A percentile compares a stretch with the other conserved stretches of the same genome.
Conservation (phyloP, 2,888 invertebrate genomes). For the Agriopis aurantiaria region DNA sequence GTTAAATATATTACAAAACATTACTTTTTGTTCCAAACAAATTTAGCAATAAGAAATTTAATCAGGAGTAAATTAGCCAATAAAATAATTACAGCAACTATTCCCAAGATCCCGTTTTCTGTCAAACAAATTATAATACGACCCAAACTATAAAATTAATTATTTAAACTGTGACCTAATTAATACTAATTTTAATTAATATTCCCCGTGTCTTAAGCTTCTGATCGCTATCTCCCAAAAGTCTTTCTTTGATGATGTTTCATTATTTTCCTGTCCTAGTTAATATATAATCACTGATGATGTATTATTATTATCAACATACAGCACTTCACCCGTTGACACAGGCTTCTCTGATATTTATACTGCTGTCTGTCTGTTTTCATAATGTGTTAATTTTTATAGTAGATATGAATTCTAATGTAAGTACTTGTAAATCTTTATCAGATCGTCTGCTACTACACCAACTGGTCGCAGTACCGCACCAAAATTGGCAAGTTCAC, state of each 20-base stretch:
- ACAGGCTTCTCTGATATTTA: no score
- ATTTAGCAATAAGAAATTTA: background rate
- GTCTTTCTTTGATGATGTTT: no score
- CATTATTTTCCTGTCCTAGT: no score
- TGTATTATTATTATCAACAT: no score
- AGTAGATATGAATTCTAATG: background rate
- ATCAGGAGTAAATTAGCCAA: background rate
- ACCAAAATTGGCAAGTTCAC: conserved; percentile 95
- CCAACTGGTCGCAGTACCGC: conserved; percentile 99
- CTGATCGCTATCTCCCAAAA: no score
- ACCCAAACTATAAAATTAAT: conserved; percentile 23
- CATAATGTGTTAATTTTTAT: background rate
- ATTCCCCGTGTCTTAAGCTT: no score
- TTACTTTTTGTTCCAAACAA: no score
- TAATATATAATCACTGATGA: no score
- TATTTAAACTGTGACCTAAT: no score
- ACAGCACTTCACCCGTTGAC: no score
- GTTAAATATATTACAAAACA: no score
- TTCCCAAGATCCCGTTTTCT: conserved; percentile 5
- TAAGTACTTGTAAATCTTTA: background rate
- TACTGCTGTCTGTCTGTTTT: background rate
- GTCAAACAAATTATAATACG: conserved; percentile 14
- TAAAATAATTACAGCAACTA: background rate
- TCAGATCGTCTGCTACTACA: conserved; percentile 97
- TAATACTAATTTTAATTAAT: no score